Evolutionary conservation across 92 coral and sea anemone genomes (phyloP).

Genomic region (Porites lobata): DNA sequence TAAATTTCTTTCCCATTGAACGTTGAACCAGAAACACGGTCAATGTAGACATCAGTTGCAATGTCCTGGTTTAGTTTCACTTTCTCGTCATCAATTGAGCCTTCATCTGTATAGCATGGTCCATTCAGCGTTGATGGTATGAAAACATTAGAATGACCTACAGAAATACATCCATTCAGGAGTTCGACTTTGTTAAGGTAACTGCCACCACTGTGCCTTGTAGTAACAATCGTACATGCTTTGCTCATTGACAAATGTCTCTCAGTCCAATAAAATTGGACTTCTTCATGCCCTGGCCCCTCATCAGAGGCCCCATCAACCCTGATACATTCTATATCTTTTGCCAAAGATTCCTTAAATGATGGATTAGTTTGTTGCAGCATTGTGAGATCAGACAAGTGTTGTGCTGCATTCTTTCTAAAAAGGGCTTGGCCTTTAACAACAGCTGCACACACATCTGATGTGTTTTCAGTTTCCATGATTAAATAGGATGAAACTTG

Average conservation of each 20-base stretch:
- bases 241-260: slow-evolving; percentile 43
- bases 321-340: slow-evolving; percentile 33
- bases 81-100: slow-evolving; percentile 18
- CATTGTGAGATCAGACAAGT: slow-evolving; percentile 53
- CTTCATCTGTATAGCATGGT: slow-evolving; percentile 18
- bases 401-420: slow-evolving; percentile 53
- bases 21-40: slow-evolving; percentile 64
- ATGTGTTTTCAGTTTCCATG: slow-evolving; percentile 51
- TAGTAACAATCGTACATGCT: slow-evolving; percentile 36
- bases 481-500: slow-evolving; percentile 51
- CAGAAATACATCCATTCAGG: slow-evolving; percentile 59
- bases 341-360: not conserved
- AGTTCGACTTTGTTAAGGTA: slow-evolving; percentile 58
- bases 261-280: slow-evolving; percentile 46
- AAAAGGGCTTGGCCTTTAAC: slow-evolving; percentile 45
- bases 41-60: slow-evolving; percentile 45
- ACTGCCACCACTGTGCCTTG: slow-evolving; percentile 53
- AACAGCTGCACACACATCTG: slow-evolving; percentile 41
- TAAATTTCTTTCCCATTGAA: slow-evolving; percentile 54
- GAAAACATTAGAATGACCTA: slow-evolving; percentile 44
- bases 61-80: slow-evolving; percentile 3
- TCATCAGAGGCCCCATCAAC: slow-evolving; percentile 73
- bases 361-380: slow-evolving; percentile 33
- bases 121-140: slow-evolving; percentile 28
- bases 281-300: slow-evolving; percentile 51